Evolutionary conservation across 2,888 invertebrate species (phyloP), one percentile per base, ranked within the genome.

Genomic region (Orthosia cruda): DNA sequence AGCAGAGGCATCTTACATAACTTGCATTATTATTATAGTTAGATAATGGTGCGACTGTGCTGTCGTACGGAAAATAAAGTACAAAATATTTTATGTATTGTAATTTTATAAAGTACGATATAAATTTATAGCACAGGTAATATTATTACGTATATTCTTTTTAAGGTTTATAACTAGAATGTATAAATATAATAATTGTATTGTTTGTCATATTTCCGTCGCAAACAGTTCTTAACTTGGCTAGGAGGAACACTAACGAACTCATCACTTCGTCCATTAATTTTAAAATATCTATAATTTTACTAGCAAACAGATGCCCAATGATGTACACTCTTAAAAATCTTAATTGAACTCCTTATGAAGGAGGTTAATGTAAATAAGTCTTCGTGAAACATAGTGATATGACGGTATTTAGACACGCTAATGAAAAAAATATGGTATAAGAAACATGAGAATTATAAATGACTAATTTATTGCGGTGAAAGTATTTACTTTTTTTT

Each of bases 31-130:
- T 77, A 71, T 83, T 92, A 92, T 93, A 94, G 93, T 92, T 95
- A 95, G 93, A 92, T 92, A 92, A 94, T 91, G 87, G 93, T 94
- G 92, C 95, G 95, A 93, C 94, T 87, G 87, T 91, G 89, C 90
- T 90, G 95, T 95, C 96, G 96, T 94, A 91, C 93, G 93, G 92
- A 91, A 94, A 95, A 93, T 93, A 96, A 95, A 97, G 97, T 97
- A 97, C 97, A 97, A 97, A 96, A 96, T 96, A 96, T 95, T 95
- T 95, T 95, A 95, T 96, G 95, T 96, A 95, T 96, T 94, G 94
- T 96, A 96, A 95, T 95, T 94, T 94, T 94, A 94, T 95, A 90
- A 95, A 95, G 94, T 95, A 96, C 94, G 95, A 93, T 95, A 94
- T 95, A 94, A 92, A 92, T 88, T 94, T 94, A 94, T 95, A 95